Percentiles rank a stretch among this genome's conserved stretches.
Conservation (phyloP, 2,113 vertebrate genomes). For the Odontesthes bonariensis region DNA sequence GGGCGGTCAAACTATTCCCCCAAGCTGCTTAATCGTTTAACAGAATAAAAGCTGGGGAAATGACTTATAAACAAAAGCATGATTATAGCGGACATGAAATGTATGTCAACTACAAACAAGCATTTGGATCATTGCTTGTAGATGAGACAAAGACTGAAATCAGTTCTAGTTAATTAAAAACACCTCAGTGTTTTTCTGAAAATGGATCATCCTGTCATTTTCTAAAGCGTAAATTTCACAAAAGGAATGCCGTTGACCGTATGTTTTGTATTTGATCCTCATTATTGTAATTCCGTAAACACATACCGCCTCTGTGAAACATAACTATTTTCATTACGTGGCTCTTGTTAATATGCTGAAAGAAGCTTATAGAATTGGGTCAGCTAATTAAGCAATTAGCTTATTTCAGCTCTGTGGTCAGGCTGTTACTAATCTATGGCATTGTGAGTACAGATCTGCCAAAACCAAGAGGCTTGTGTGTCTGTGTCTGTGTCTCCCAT, state of each 20-base stretch:
- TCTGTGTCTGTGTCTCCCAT: conserved; percentile 59
- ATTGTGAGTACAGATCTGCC: conserved; percentile 77
- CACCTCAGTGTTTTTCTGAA: conserved; percentile 21
- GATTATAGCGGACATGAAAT: conserved; percentile 18
- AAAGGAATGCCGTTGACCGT: conserved; percentile 63
- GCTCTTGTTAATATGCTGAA: conserved; percentile 83
- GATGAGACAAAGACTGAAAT: conserved; percentile 36
- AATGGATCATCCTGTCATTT: conserved; percentile 36
- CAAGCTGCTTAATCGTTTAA: conserved; percentile 79
- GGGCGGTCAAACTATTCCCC: conserved; percentile 68
- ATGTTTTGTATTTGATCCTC: conserved; percentile 78
- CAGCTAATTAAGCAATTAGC: conserved; percentile 88
- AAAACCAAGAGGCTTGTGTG: conserved; percentile 62
- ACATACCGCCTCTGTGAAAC: conserved; percentile 75
- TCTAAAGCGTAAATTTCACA: conserved; percentile 40
- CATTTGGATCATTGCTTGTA: conserved; percentile 25
- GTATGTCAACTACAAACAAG: conserved; percentile 42
- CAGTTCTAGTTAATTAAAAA: conserved; percentile 33
- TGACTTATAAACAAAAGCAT: neutral
- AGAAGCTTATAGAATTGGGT: conserved; percentile 86
- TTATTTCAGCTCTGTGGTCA: conserved; percentile 83
- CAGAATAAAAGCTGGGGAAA: conserved; percentile 1
- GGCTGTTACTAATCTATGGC: conserved; percentile 80
- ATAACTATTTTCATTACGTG: conserved; percentile 78
- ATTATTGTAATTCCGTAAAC: conserved; percentile 83